phyloP scores from a whole-genome alignment of 2,113 vertebrate genomes.

The Phalacrocorax brasilianus region DNA sequence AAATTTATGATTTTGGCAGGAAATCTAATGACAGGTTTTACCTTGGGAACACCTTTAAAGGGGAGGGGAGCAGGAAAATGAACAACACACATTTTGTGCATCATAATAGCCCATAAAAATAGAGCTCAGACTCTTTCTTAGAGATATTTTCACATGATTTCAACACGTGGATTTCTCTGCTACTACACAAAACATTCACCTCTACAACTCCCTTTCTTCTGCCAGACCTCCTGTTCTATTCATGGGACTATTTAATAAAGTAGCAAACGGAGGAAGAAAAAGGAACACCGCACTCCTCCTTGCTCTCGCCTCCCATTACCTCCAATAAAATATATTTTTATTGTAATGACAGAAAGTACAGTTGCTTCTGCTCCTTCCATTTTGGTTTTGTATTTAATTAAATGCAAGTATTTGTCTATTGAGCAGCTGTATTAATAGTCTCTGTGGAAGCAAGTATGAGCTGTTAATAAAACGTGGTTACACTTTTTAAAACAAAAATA shows the following conservation, averaged over 20 bases:
- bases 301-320: neutral
- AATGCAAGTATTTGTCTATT: neutral
- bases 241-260: neutral
- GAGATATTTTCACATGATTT: neutral
- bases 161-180: neutral
- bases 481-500: neutral
- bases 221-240: neutral
- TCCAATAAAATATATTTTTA: neutral
- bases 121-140: neutral
- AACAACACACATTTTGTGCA: neutral
- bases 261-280: neutral
- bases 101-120: neutral
- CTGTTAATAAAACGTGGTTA: neutral
- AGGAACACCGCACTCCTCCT: neutral
- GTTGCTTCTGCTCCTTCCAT: neutral
- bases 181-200: neutral
- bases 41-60: neutral
- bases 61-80: fast-evolving
- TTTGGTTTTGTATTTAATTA: neutral
- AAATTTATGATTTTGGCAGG: neutral
- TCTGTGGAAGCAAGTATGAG: neutral
- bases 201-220: neutral
- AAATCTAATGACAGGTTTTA: neutral
- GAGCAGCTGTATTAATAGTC: neutral
- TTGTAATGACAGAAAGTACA: neutral